Percentiles rank a stretch among this genome's conserved stretches.
These are phyloP conservation scores for Ctenopoma kingsleyae DNA, from an alignment of 2,797 vertebrate species.

Conservation along the genomic window DNA sequence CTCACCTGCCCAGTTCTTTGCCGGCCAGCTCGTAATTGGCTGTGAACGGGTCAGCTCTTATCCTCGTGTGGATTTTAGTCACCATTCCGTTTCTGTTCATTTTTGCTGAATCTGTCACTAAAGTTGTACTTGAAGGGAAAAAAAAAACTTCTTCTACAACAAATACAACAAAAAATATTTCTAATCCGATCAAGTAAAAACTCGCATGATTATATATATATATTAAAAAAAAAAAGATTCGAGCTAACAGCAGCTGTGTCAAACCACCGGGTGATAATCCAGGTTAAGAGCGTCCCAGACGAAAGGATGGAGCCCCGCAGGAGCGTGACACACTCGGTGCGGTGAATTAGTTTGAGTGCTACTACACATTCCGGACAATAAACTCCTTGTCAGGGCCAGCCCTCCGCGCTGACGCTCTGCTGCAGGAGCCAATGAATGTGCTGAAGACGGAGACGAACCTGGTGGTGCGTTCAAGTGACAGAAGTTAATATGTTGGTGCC, in stretches of 20 bases:
- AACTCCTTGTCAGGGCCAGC: constrained; percentile 47
- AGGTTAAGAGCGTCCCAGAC: constrained; percentile 28
- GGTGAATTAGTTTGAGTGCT: constrained; percentile 56
- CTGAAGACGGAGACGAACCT: not conserved
- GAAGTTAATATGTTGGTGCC: not conserved
- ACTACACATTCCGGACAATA: constrained; percentile 71
- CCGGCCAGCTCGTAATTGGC: constrained; percentile 83
- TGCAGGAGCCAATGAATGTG: constrained; percentile 58
- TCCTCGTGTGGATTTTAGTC: constrained; percentile 82
- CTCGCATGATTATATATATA: too few relatives aligned
- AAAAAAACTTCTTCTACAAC: constrained; percentile 21
- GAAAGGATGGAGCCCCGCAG: constrained; percentile 24
- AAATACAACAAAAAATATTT: not conserved
- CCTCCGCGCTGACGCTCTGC: constrained; percentile 35
- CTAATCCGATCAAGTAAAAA: constrained; percentile 41
- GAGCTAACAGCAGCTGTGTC: constrained; percentile 3
- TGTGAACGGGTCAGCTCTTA: constrained; percentile 82
- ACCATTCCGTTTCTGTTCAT: constrained; percentile 87
- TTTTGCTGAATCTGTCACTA: constrained; percentile 66
- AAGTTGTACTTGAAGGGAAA: constrained; percentile 19
- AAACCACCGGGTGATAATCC: constrained; percentile 52
- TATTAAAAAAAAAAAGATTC: constrained; percentile 14
- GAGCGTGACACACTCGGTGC: constrained; percentile 11
- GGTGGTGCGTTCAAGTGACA: constrained; percentile 30
- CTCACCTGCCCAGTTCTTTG: constrained; percentile 86